Base-by-base conservation (phyloP, 1,140 invertebrate species). In the Temnothorax nylanderi region DNA sequence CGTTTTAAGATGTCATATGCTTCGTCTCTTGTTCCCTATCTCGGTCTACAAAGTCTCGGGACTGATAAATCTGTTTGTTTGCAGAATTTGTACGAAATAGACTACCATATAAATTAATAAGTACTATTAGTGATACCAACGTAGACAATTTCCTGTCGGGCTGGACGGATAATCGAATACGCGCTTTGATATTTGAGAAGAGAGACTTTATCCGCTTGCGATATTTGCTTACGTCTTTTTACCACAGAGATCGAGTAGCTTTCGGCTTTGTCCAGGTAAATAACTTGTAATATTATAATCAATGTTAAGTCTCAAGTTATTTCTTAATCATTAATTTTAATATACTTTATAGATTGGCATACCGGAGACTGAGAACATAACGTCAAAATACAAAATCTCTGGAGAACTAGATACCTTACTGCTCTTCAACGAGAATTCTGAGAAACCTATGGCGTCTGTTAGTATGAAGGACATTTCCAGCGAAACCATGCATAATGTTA, bases 131-230 rank as follows among this genome's bases (percentile, higher is more conserved):
- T 76, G 97, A 98, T 91, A 94, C 96, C 18, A 98, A 97, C 92
- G 95, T 98, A 64, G 97, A 98, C 64, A 95, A 95, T 5, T 99
- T 99, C 93, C 95, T 99, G 0, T 96, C 96, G 75, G 98, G 98
- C 44, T 99, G 99, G 97, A 96, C 96, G 71, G 99, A 99, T 95
- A 99, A 99, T 94, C 96, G 97, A 94, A 98, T 99, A 58, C 96
- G 99, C 77, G 98, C 97, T 41, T 94, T 99, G 51, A 97, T 99
- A 89, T 98, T 99, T 94, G 98, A 98, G 90, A 97, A 97, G 67
- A 96, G 97, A 86, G 96, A 97, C 77, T 96, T 96, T 5, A 96
- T 98, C 8, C 96, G 98, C 54, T 95, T 99, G 37, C 95, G 99
- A 65, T 99, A 99, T 95, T 95, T 99, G 76, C 96, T 99, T n/a